These are phyloP conservation scores for Blastomussa wellsi DNA, from an alignment of 92 coral and sea anemone species.

Conservation along the genomic window DNA sequence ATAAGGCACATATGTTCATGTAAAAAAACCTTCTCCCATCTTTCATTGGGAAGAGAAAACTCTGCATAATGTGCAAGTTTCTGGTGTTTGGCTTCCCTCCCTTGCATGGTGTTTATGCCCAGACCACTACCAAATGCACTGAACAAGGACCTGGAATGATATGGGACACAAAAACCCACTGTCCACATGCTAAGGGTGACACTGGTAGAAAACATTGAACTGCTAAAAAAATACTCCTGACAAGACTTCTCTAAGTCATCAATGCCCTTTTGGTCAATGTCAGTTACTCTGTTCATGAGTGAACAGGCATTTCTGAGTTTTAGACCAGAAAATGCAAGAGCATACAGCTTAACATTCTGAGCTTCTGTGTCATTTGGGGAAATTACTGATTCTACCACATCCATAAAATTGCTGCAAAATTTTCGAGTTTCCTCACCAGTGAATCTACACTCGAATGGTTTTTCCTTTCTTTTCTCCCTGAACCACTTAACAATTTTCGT, in stretches of 20 bases:
- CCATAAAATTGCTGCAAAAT: conserved; percentile 69
- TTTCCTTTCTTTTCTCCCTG: conserved; percentile 56
- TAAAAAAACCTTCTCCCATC: conserved; percentile 75
- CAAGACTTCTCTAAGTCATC: conserved; percentile 63
- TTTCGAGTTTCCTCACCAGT: conserved; percentile 75
- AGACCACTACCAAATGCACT: conserved; percentile 60
- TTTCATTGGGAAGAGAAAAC: conserved; percentile 67
- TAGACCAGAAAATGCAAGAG: conserved; percentile 57
- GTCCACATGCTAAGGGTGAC: conserved; percentile 74
- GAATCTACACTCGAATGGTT: conserved; percentile 66
- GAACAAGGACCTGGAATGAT: conserved; percentile 64
- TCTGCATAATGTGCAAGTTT: conserved; percentile 70
- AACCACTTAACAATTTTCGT: conserved; percentile 72
- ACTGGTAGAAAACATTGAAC: conserved; percentile 59
- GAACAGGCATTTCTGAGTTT: conserved; percentile 64
- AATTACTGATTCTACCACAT: no score
- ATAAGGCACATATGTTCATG: conserved; percentile 65
- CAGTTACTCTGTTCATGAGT: conserved; percentile 64
- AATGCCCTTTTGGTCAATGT: conserved; percentile 64
- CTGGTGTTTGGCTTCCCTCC: conserved; percentile 73
- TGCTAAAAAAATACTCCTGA: conserved; percentile 60
- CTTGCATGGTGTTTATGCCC: no score
- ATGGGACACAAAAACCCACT: conserved; percentile 77
- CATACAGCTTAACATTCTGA: conserved; percentile 35
- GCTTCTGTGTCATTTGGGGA: no score